Evolutionary conservation across 1,140 invertebrate species (phyloP).

Genomic region (Heliconius hewitsoni): DNA sequence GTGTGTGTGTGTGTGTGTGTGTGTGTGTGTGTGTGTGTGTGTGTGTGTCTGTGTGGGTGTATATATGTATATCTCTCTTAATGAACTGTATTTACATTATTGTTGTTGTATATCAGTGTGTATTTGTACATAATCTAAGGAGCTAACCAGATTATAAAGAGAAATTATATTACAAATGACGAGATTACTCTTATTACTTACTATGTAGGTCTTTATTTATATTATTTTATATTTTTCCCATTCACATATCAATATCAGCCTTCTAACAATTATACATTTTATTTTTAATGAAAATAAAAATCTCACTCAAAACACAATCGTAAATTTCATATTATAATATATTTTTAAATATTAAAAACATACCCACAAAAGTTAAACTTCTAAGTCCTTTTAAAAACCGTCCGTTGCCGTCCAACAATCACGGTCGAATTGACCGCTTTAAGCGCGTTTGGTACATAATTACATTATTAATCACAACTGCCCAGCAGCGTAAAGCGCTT

Average conservation of each 20-base stretch:
- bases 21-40: too few species aligned
- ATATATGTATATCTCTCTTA: too few species aligned
- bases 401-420: too few species aligned
- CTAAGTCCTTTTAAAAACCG: not conserved
- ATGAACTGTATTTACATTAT: too few species aligned
- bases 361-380: not conserved
- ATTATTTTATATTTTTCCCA: not conserved
- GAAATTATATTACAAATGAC: not conserved
- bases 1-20: too few species aligned
- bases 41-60: too few species aligned
- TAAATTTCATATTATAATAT: not conserved
- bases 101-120: too few species aligned
- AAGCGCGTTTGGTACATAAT: not conserved
- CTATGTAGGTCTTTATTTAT: not conserved
- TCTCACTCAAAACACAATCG: conserved; percentile 5
- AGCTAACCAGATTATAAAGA: not conserved
- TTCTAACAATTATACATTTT: not conserved
- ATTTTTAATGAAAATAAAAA: not conserved
- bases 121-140: not conserved
- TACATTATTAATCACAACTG: too few species aligned
- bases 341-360: conserved; percentile 2
- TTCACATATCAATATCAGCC: conserved; percentile 5
- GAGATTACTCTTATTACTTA: conserved; percentile 2
- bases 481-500: not conserved
- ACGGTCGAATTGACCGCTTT: not conserved